Percentiles rank a stretch among this genome's conserved stretches.
Conservation (phyloP, 2,888 invertebrate species). For the Limnephilus rhombicus region DNA sequence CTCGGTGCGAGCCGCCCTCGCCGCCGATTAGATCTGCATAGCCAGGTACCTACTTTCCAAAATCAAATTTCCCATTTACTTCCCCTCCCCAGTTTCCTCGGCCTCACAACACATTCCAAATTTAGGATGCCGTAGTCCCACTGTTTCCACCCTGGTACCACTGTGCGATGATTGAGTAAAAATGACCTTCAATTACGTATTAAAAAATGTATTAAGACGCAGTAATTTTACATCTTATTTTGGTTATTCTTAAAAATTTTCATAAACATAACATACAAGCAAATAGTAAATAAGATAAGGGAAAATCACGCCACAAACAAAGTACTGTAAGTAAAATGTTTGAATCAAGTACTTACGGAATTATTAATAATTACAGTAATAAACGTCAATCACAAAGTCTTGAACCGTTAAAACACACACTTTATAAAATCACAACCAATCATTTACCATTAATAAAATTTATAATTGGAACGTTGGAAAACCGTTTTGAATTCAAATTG, state of each 20-base stretch:
- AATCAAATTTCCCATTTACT: no score
- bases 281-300: background rate
- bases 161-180: no score
- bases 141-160: no score
- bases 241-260: background rate
- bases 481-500: slow-evolving; percentile 11
- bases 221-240: background rate
- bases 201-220: background rate
- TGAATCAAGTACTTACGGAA: background rate
- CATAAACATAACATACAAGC: background rate
- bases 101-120: no score
- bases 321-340: background rate
- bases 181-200: no score
- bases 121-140: no score
- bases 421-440: background rate
- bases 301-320: no score
- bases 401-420: background rate
- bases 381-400: background rate
- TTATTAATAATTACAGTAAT: background rate
- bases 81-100: no score
- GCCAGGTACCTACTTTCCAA: no score
- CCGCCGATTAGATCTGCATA: no score
- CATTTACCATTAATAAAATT: background rate
- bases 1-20: no score
- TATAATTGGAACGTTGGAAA: background rate